Conservation (phyloP, 2,113 vertebrate genomes). For the Ranitomeya imitator region DNA sequence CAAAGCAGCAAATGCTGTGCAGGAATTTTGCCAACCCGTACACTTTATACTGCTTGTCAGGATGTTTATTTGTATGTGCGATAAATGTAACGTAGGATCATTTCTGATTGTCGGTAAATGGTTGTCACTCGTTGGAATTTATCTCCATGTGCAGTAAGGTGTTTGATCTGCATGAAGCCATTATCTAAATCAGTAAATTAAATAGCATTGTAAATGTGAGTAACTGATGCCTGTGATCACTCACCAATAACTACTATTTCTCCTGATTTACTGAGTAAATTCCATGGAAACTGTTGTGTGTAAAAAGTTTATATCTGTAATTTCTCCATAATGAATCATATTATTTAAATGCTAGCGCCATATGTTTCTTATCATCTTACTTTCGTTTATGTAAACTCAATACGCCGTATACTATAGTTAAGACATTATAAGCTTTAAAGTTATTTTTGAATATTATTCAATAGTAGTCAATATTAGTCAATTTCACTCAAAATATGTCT, state of each 20-base stretch:
- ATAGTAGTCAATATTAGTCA: too few relatives aligned
- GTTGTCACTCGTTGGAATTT: neutral
- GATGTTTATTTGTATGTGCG: constrained; percentile 49
- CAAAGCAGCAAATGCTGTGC: constrained; percentile 64
- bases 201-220: neutral
- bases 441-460: too few relatives aligned
- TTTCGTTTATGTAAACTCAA: neutral
- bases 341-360: neutral
- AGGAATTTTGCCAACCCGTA: constrained; percentile 45
- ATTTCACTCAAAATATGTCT: too few relatives aligned
- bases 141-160: neutral
- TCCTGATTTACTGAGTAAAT: neutral
- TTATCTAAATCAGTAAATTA: constrained; percentile 21
- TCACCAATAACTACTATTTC: neutral
- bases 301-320: neutral
- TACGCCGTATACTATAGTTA: too few relatives aligned
- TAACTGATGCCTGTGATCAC: neutral
- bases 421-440: too few relatives aligned
- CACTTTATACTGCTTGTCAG: constrained; percentile 57
- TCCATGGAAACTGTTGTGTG: neutral
- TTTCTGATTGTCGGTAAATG: neutral
- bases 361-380: neutral
- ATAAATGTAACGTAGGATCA: constrained; percentile 8
- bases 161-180: constrained; percentile 27
- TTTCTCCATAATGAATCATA: neutral